Conservation (phyloP, 2,888 invertebrate genomes). For the Tribolium freemani region DNA sequence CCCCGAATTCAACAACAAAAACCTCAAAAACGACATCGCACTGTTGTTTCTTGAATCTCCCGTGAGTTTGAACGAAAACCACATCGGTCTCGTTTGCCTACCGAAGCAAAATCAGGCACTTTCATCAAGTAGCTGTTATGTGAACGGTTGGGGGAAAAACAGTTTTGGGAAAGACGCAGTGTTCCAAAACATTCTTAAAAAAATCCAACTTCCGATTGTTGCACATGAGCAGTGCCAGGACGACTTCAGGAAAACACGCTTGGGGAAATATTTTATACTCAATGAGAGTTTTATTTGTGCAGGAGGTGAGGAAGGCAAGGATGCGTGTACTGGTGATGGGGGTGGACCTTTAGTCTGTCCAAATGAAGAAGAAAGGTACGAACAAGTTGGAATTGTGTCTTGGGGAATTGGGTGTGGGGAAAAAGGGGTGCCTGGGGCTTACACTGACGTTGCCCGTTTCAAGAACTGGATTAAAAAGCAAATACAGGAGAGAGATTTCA, state of each 20-base stretch:
- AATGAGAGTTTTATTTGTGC: slow-evolving; percentile 84
- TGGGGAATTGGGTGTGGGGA: slow-evolving; percentile 90
- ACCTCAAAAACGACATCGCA: slow-evolving; percentile 77
- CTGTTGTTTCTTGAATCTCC: slow-evolving; percentile 72
- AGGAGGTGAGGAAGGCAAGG: slow-evolving; percentile 81
- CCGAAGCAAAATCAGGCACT: slow-evolving; percentile 72
- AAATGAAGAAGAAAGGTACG: slow-evolving; percentile 72
- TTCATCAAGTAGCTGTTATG: slow-evolving; percentile 72
- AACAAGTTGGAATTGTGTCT: slow-evolving; percentile 85
- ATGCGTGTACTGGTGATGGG: slow-evolving; percentile 73
- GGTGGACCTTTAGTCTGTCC: slow-evolving; percentile 59
- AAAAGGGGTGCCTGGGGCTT: slow-evolving; percentile 81
- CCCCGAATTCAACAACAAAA: slow-evolving; percentile 53
- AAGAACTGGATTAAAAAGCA: slow-evolving; percentile 78
- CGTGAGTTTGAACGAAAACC: slow-evolving; percentile 51
- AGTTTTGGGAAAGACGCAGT: slow-evolving; percentile 68
- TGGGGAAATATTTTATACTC: slow-evolving; percentile 76
- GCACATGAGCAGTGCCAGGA: slow-evolving; percentile 73
- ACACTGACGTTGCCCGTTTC: slow-evolving; percentile 78
- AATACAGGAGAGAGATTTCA: background rate
- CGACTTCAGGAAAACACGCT: slow-evolving; percentile 74
- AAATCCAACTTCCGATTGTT: slow-evolving; percentile 79
- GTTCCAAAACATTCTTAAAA: slow-evolving; percentile 80
- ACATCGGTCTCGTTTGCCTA: slow-evolving; percentile 73
- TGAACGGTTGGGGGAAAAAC: slow-evolving; percentile 78